Percentiles rank a stretch among this genome's conserved stretches.
phyloP scores from a whole-genome alignment of 2,888 invertebrate genomes.

The Drosophila pseudotakahashii region DNA sequence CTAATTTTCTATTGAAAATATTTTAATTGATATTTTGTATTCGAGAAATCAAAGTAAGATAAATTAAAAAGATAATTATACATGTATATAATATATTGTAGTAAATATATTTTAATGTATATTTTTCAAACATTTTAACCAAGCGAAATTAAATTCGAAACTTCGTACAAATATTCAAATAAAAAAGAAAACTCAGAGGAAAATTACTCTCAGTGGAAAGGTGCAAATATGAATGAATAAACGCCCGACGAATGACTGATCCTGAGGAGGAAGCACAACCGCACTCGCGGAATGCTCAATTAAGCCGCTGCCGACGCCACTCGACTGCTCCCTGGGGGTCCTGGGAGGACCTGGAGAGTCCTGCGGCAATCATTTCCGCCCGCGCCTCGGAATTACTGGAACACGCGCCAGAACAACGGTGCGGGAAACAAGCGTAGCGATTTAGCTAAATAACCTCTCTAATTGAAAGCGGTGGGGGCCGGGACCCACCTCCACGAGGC shows the following conservation, averaged over 20 bases:
- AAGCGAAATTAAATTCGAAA: not conserved
- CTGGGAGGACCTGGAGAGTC: conserved; percentile 20
- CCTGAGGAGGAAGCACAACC: conserved; percentile 19
- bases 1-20: no score
- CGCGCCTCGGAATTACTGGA: conserved; percentile 58
- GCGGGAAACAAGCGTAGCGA: conserved; percentile 67
- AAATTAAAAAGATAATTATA: no score
- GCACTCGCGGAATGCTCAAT: conserved; percentile 54
- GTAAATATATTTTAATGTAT: no score
- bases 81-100: no score
- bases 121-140: not conserved
- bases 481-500: conserved; percentile 6
- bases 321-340: conserved; percentile 34
- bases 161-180: not conserved
- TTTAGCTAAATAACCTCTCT: conserved; percentile 78
- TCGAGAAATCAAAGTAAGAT: no score
- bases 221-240: conserved; percentile 37
- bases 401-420: conserved; percentile 23
- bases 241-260: conserved; percentile 11
- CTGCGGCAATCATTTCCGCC: conserved; percentile 68
- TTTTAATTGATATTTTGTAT: no score
- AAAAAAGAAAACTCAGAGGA: not conserved
- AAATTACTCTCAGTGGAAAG: conserved; percentile 18
- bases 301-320: conserved; percentile 52
- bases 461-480: conserved; percentile 67